Base-by-base conservation (phyloP, 2,797 vertebrate species). In the Melanotaenia pygmaea region DNA sequence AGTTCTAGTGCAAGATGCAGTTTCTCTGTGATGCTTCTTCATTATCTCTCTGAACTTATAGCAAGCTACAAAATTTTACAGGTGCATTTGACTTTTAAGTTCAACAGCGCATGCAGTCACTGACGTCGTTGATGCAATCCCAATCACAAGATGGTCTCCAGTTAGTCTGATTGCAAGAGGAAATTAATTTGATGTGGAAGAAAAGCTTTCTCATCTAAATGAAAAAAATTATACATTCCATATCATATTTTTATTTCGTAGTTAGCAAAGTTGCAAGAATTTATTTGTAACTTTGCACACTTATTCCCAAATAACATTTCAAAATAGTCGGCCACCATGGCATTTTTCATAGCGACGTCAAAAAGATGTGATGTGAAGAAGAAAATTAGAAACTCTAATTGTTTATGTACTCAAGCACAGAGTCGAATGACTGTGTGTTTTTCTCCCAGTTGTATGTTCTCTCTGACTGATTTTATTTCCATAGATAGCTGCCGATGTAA, bases 401-500 rank as follows among this genome's bases (percentile, higher is more conserved):
- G 24, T 13, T 80, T 1, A 0, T 10, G 45, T 20, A 76, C 30
- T 67, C 32, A 26, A 73, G 47, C 47, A 57, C 34, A 20, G 30
- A 51, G 30, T 68, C 54, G 64, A 66, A 74, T 63, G 53, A 13
- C 24, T 1, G 1, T 26, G 10, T 47, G 54, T 62, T 59, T 43
- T 62, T 54, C 28, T 53, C 8, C 1, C n/a, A 24, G 16, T 4
- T 1, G 9, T 32, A 51, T 56, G 54, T 30, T 79, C 11, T 72
- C 12, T 64, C 22, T 30, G 20, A 68, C 22, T 18, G 37, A 62
- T 62, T 80, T 64, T n/a, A 72, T 74, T 73, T 66, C 60, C 56
- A 93, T 91, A 91, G 90, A 93, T 91, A 93, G 90, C 94, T 95
- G 94, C 93, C 93, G 91, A 91, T 93, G 69, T 74, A 74, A 59